Evolutionary conservation across 1,140 invertebrate genomes (phyloP).

Genomic region (Patella vulgata): DNA sequence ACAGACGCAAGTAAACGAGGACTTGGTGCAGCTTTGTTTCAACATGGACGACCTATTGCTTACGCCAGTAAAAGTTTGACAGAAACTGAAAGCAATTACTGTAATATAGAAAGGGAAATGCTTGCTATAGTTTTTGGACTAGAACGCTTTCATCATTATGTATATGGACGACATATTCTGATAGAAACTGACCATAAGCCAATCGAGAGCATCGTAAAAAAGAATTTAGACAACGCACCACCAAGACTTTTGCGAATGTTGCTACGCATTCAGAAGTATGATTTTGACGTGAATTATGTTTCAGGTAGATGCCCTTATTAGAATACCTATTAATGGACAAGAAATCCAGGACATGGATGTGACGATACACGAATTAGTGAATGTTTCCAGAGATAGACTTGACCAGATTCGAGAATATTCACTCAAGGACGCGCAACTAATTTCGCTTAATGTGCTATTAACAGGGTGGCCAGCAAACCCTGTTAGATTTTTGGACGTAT

Average conservation of each 20-base stretch:
- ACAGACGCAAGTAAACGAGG: slow-evolving; percentile 48
- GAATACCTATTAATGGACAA: slow-evolving; percentile 1
- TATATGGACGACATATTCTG: slow-evolving; percentile 49
- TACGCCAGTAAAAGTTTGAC: slow-evolving; percentile 65
- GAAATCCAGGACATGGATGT: slow-evolving; percentile 3
- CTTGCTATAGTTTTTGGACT: slow-evolving; percentile 69
- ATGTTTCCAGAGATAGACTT: slow-evolving; percentile 1
- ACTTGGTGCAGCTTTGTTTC: slow-evolving; percentile 63
- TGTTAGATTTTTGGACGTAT: background rate
- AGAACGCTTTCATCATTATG: slow-evolving; percentile 68
- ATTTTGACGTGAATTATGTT: slow-evolving; percentile 42
- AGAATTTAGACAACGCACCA: slow-evolving; percentile 23
- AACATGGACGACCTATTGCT: slow-evolving; percentile 64
- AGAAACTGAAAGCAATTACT: slow-evolving; percentile 45
- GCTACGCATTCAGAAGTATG: slow-evolving; percentile 27
- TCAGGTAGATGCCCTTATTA: slow-evolving; percentile 33
- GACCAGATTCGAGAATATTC: slow-evolving; percentile 6
- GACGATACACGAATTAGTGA: slow-evolving; percentile 1
- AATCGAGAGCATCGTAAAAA: slow-evolving; percentile 34
- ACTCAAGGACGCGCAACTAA: too few relatives aligned
- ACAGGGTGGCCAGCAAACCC: background rate
- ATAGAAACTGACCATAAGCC: too few relatives aligned
- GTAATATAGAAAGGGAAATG: slow-evolving; percentile 67
- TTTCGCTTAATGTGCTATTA: too few relatives aligned
- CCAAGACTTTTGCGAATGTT: slow-evolving; percentile 40